phyloP scores from a whole-genome alignment of 2,113 vertebrate species.

The Cyprinodon tularosa region DNA sequence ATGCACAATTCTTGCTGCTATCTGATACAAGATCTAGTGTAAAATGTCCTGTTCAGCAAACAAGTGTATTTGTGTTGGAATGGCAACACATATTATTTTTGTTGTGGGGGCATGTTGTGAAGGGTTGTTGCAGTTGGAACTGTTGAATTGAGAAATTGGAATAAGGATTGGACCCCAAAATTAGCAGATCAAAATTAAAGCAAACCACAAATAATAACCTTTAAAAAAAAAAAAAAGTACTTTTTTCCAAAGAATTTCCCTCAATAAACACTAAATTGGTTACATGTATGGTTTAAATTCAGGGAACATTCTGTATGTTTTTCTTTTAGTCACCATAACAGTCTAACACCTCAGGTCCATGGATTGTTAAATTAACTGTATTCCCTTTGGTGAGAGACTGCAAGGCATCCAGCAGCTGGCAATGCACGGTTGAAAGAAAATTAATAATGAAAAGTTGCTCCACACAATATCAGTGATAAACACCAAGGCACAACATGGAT shows the following conservation, averaged over 20 bases:
- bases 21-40: too few relatives aligned
- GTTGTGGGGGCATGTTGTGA: too few relatives aligned
- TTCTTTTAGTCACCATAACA: neutral
- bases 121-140: too few relatives aligned
- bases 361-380: constrained; percentile 37
- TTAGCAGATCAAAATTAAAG: neutral
- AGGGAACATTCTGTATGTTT: neutral
- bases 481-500: neutral
- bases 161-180: too few relatives aligned
- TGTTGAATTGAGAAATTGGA: too few relatives aligned
- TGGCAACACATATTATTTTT: too few relatives aligned
- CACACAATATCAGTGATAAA: constrained; percentile 13
- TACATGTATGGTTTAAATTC: neutral
- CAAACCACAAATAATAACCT: neutral
- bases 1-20: too few relatives aligned
- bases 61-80: too few relatives aligned
- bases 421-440: constrained; percentile 47
- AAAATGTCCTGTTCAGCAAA: too few relatives aligned
- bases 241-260: neutral
- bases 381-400: constrained; percentile 21
- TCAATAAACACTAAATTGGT: neutral
- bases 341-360: constrained; percentile 7
- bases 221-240: neutral
- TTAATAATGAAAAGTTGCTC: constrained; percentile 61
- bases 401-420: constrained; percentile 36